Base-by-base conservation (phyloP, 2,113 vertebrate species). In the Ailurus styani region DNA sequence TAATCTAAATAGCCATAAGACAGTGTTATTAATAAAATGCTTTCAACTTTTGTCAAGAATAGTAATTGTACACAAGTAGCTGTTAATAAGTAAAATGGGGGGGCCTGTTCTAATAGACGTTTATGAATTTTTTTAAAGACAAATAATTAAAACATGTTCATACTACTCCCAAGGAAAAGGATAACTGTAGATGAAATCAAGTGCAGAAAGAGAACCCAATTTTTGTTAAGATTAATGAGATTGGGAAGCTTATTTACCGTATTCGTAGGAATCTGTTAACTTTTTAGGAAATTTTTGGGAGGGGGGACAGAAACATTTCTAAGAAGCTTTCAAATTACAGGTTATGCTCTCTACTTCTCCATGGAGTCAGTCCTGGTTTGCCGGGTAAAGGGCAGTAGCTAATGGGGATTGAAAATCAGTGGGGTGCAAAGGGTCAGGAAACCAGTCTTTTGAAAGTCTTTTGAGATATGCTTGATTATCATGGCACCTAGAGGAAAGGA, bases 391-490 rank as follows among this genome's bases (percentile, higher is more conserved):
- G 12, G 0, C 34, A 12, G 29, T 0, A 54, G 20, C 40, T 52
- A 0, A 40, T 17, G 62, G 62, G 20, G 0, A 42, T 0, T 1
- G 18, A 52, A 72, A 14, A 2, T 45, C 11, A 6, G 7, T 8
- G 27, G 4, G 0, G 3, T 1, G 4, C 18, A 7, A 62, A n/a
- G 57, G 13, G 18, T 79, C 11, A 52, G 42, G 15, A 87, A 37
- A 37, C 50, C 45, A 64, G 17, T 60, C 20, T 81, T 54, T 27
- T n/a, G 60, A 54, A 12, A 60, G 42, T 34, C 15, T 83, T 54
- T 70, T 57, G 29, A 66, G 45, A 84, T 42, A 9, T 14, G 8
- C 42, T 60, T 79, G 11, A 72, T 68, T 27, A 52, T 21, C 14
- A 20, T 6, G 57, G 3, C 34, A 40, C 34, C 14, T 13, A 1